Conservation (phyloP, 2,888 invertebrate genomes). For the Catocala nupta region DNA sequence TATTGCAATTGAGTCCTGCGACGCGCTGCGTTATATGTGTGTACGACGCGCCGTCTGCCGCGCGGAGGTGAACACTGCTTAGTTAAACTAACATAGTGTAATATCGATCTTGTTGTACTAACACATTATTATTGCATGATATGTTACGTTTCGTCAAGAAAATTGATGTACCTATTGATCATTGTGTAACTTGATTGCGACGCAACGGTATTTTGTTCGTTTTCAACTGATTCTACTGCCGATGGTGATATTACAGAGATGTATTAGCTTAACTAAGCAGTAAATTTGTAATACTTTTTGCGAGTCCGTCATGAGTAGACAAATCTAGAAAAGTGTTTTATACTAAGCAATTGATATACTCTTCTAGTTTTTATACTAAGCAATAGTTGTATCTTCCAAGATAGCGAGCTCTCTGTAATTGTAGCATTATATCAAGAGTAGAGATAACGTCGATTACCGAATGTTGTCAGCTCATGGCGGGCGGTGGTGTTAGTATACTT, state of each 20-base stretch:
- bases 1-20: conserved; percentile 72
- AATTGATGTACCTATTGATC: neutral
- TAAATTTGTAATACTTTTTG: conserved; percentile 17
- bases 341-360: conserved; percentile 16
- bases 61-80: conserved; percentile 48
- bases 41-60: conserved; percentile 18
- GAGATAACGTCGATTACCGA: neutral
- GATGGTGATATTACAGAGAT: neutral
- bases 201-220: neutral
- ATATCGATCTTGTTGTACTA: neutral
- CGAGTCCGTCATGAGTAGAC: conserved; percentile 27
- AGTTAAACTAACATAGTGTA: conserved; percentile 39
- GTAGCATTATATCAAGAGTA: conserved; percentile 18
- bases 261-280: conserved; percentile 48
- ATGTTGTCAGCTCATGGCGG: conserved; percentile 33
- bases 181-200: neutral
- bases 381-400: conserved; percentile 39
- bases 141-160: too few species aligned
- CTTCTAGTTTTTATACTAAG: neutral
- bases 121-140: neutral
- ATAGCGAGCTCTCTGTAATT: conserved; percentile 44
- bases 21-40: conserved; percentile 34
- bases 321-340: neutral
- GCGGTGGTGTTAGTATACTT: conserved; percentile 45
- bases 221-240: too few species aligned